Evolutionary conservation across 1,140 invertebrate species (phyloP).

Genomic region (Neodiprion pinetum): DNA sequence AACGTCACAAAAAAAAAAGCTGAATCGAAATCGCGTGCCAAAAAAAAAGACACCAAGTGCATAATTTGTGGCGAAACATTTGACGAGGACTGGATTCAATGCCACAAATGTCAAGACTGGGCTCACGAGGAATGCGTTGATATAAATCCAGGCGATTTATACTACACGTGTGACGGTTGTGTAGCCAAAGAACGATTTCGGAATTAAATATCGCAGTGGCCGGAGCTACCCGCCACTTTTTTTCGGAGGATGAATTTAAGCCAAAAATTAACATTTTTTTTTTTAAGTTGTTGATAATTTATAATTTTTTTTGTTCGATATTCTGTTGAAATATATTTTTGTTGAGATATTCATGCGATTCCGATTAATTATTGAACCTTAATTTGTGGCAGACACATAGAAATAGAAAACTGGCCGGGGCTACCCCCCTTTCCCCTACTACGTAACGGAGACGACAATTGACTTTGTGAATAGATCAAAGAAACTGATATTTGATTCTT

Average conservation of each 20-base stretch:
- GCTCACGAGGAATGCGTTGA: constrained; percentile 23
- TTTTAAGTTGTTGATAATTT: neutral
- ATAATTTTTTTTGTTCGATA: constrained; percentile 7
- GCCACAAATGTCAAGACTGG: constrained; percentile 21
- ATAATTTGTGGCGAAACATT: constrained; percentile 15
- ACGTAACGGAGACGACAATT: too few relatives aligned
- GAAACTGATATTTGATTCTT: too few relatives aligned
- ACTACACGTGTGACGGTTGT: constrained; percentile 10
- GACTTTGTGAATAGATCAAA: too few relatives aligned
- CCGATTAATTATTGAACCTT: constrained; percentile 9
- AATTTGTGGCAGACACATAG: neutral
- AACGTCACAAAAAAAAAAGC: too few relatives aligned
- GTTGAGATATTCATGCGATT: constrained; percentile 4
- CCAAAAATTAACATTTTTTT: constrained; percentile 10
- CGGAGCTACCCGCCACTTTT: neutral
- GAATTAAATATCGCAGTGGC: constrained; percentile 6
- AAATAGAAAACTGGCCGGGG: constrained; percentile 10
- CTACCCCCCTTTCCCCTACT: too few relatives aligned
- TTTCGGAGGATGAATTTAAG: neutral
- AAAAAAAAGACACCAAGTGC: constrained; percentile 14
- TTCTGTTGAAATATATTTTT: constrained; percentile 10
- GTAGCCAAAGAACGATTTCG: constrained; percentile 10
- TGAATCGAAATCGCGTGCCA: constrained; percentile 9
- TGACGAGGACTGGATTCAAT: constrained; percentile 24
- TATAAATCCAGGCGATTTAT: constrained; percentile 15